Evolutionary conservation across 2,888 invertebrate genomes (phyloP), one percentile per base, ranked within the genome.

Genomic region (Sympetrum striolatum): DNA sequence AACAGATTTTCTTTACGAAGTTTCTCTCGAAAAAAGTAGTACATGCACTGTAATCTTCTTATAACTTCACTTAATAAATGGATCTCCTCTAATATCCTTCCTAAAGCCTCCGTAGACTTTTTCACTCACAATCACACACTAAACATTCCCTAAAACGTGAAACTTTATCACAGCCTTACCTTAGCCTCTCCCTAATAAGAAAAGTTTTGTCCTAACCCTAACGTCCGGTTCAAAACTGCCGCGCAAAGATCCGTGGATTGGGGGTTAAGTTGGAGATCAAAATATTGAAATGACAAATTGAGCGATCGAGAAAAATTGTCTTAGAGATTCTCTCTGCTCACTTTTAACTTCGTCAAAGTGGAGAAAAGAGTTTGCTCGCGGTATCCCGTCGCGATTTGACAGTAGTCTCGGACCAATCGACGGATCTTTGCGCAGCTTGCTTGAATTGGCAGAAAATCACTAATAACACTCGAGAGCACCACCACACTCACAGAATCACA

Each of bases 171-270:
- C 86, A 35, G 25, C 8, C 12, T 86, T 35, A 64, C 86, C 86
- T 86, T 37, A 60, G 86, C 86, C 86, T 60, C 64, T 48, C 39
- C n/a, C 35, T 0, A 60, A 64, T 60, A 86, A 35, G 60, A 86
- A 60, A 35, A 37, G 35, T 37, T 64, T 60, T 25, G 64, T 35
- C 3, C 22, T n/a, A 18, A 5, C 31, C 86, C 35, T 22, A 12
- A 22, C 18, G 64, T 86, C 60, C 86, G 22, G 86, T 86, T 86
- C 86, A 64, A 86, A 86, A 10, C 37, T 37, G 64, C 86, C 86
- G 86, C 86, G 86, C 86, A 86, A 86, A 86, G 86, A 86, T 86
- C 18, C 86, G 37, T 86, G 64, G 86, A 86, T 86, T 58, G 1
- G 37, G 22, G 60, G 64, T 37, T 14, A 1, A n/a, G 86, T 12